Conservation (phyloP, 1,140 invertebrate species). For the Apis cerana region DNA sequence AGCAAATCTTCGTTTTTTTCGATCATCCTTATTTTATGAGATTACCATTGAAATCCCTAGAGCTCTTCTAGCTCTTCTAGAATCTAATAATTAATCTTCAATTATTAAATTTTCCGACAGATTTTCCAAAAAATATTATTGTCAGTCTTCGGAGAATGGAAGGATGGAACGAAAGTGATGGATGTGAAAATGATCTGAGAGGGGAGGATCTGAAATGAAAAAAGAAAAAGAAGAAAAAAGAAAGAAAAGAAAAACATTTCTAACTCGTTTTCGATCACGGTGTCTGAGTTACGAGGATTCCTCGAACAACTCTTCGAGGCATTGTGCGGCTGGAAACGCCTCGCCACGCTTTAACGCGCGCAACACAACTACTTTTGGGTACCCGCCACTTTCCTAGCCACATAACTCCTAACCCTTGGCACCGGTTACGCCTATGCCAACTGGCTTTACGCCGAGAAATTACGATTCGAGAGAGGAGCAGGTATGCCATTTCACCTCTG, state of each 20-base stretch:
- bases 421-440: conserved; percentile 63
- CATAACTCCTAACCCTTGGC: conserved; percentile 61
- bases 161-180: no score
- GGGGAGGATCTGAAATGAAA: no score
- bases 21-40: no score
- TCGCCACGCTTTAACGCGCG: conserved; percentile 57
- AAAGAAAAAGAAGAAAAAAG: no score
- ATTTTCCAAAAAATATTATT: no score
- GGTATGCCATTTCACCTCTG: conserved; percentile 46
- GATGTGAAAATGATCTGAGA: no score
- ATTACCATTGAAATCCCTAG: no score
- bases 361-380: conserved; percentile 15
- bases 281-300: conserved; percentile 52
- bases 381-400: conserved; percentile 56
- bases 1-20: neutral
- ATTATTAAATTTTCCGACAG: no score
- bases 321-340: conserved; percentile 64
- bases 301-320: neutral
- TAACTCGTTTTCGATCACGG: conserved; percentile 49
- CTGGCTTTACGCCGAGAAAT: conserved; percentile 63
- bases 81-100: no score
- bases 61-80: no score
- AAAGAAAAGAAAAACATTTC: neutral
- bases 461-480: conserved; percentile 54
- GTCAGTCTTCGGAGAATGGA: no score